Conservation (phyloP, 2,888 invertebrate genomes). For the Ferdinandea cuprea region DNA sequence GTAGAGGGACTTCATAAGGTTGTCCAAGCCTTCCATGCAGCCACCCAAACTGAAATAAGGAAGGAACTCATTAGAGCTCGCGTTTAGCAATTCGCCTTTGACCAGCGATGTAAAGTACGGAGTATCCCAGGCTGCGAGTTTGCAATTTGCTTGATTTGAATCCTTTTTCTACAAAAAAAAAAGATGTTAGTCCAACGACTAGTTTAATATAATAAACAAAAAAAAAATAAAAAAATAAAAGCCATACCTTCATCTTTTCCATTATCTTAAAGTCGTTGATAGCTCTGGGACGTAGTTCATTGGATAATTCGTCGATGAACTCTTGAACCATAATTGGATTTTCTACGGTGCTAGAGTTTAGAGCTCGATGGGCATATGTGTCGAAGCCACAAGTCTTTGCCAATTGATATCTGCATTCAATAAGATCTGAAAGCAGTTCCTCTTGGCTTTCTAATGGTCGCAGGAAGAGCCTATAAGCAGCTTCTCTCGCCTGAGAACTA, state of each 20-base stretch:
- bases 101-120: constrained; percentile 92
- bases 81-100: constrained; percentile 88
- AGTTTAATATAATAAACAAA: too few relatives aligned
- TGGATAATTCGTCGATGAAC: constrained; percentile 91
- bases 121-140: constrained; percentile 91
- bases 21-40: constrained; percentile 98
- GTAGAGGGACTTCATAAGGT: constrained; percentile 92
- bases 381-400: constrained; percentile 95
- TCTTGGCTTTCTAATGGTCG: constrained; percentile 91
- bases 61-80: constrained; percentile 89
- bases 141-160: constrained; percentile 77
- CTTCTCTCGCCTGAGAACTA: constrained; percentile 91
- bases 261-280: constrained; percentile 90
- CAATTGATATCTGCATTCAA: constrained; percentile 90
- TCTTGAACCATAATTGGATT: constrained; percentile 90
- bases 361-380: constrained; percentile 94
- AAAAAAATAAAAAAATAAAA: constrained; percentile 55
- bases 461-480: constrained; percentile 93
- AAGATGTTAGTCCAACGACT: too few relatives aligned
- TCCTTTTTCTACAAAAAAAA: constrained; percentile 77
- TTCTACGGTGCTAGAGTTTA: constrained; percentile 94
- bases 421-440: constrained; percentile 87
- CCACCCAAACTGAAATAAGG: constrained; percentile 96
- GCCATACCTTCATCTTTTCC: constrained; percentile 87
- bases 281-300: constrained; percentile 88